Evolutionary conservation across 2,113 vertebrate genomes (phyloP).

Genomic region (Perca fluviatilis): DNA sequence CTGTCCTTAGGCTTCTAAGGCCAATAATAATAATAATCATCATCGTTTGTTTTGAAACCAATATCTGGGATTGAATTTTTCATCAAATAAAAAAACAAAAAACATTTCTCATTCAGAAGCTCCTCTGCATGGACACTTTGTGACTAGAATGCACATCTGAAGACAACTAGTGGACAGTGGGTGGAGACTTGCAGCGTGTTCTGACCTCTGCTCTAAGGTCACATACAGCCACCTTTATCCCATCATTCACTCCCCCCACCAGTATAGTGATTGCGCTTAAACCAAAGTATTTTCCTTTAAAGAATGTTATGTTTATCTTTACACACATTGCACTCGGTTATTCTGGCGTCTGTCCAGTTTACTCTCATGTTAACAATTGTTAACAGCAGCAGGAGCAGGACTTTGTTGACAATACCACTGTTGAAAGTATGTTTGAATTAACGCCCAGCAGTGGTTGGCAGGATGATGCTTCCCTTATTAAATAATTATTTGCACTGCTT

Average conservation of each 20-base stretch:
- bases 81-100: neutral
- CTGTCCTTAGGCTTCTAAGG: neutral
- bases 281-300: neutral
- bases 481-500: neutral
- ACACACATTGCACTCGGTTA: neutral
- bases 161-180: neutral
- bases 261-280: neutral
- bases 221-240: neutral
- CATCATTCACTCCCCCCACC: neutral
- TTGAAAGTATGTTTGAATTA: conserved; percentile 5
- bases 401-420: neutral
- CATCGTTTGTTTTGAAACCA: neutral
- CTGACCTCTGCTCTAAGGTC: neutral
- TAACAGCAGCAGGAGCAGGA: neutral
- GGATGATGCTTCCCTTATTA: neutral
- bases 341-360: neutral
- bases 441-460: neutral
- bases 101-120: neutral
- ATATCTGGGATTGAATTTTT: neutral
- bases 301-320: neutral
- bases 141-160: neutral
- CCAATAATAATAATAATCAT: neutral
- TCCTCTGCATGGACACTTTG: neutral
- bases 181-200: neutral
- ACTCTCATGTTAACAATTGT: neutral